Base-by-base conservation (phyloP, 2,888 invertebrate genomes). In the Cremastobaeus sp. region DNA sequence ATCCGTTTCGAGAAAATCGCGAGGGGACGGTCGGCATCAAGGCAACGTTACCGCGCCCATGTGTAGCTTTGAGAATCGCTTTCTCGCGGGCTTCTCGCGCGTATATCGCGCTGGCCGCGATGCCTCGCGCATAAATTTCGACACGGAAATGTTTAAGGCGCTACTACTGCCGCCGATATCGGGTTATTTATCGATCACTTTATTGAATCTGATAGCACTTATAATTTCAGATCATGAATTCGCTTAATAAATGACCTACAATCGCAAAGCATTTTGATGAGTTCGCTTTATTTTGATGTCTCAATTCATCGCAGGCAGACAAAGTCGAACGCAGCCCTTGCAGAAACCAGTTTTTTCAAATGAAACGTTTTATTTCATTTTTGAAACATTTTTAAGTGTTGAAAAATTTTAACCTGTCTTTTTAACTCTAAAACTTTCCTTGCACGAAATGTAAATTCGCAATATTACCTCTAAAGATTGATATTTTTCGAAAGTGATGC, bases 111-210 rank as follows among this genome's bases (percentile, higher is more conserved):
- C 41, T 43, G 18, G 28, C 25, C 12, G 21, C 45, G 21, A 59
- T 45, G 35, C 28, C 32, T 35, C 17, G 57, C 35, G 57, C 57
- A 57, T 57, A 45, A 43, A 57, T 57, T 57, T 25, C 43, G 17
- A 6, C 35, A 28, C 45, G 25, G 45, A 59, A 59, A 45, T 45
- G 48, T 28, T 60, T 47, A 45, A 35, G 37, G 28, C 20, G 28
- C 34, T 47, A 17, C 59, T 25, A 15, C 34, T 45, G 8, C 47
- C 17, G 18, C 28, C 37, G 37, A 60, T 48, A 39, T 28, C 47
- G 14, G 37, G 4, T 60, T 47, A 60, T 60, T 60, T 60, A 60
- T 60, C 48, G 37, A 37, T 12, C 47, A 60, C 48, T 37, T 60
- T 37, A 60, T 48, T 30, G 47, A 37, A 37, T 60, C 47, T 28